Percentiles rank a stretch among this genome's conserved stretches.
Evolutionary conservation across 2,113 vertebrate genomes (phyloP).

Genomic region (Cryptotis parvus): DNA sequence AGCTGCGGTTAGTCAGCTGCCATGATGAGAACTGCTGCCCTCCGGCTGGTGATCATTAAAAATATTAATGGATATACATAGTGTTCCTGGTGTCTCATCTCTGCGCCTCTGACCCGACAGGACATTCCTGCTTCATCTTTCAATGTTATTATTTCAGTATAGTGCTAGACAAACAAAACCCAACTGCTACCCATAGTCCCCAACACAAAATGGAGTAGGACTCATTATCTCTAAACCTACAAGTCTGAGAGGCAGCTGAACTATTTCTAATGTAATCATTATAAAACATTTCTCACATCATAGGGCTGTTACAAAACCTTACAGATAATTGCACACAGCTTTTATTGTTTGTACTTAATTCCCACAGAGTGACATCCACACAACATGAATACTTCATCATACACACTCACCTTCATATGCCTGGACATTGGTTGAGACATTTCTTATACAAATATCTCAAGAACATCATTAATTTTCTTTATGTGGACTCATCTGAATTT

Average conservation of each 20-base stretch:
- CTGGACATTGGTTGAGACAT: not conserved
- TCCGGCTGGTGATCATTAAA: too few relatives aligned
- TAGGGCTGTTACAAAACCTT: not conserved
- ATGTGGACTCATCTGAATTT: constrained; percentile 72
- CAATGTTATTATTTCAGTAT: constrained; percentile 38
- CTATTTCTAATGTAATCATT: constrained; percentile 41
- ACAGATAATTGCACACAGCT: not conserved
- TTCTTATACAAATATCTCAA: constrained; percentile 28
- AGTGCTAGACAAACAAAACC: constrained; percentile 3
- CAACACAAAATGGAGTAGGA: constrained; percentile 51
- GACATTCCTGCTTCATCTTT: too few relatives aligned
- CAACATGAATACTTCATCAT: not conserved
- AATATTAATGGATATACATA: too few relatives aligned
- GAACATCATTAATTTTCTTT: constrained; percentile 69
- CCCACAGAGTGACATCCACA: not conserved
- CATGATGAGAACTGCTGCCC: too few relatives aligned
- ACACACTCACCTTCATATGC: not conserved
- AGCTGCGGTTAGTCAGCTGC: too few relatives aligned
- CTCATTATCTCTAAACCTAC: constrained; percentile 36
- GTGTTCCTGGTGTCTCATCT: too few relatives aligned
- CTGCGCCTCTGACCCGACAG: too few relatives aligned
- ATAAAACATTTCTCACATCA: constrained; percentile 42
- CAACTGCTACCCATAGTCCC: constrained; percentile 42
- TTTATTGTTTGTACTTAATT: not conserved
- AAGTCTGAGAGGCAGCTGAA: constrained; percentile 44